Evolutionary conservation across 2,797 vertebrate species (phyloP), one percentile per base, ranked within the genome.

Genomic region (Myotis planiceps): DNA sequence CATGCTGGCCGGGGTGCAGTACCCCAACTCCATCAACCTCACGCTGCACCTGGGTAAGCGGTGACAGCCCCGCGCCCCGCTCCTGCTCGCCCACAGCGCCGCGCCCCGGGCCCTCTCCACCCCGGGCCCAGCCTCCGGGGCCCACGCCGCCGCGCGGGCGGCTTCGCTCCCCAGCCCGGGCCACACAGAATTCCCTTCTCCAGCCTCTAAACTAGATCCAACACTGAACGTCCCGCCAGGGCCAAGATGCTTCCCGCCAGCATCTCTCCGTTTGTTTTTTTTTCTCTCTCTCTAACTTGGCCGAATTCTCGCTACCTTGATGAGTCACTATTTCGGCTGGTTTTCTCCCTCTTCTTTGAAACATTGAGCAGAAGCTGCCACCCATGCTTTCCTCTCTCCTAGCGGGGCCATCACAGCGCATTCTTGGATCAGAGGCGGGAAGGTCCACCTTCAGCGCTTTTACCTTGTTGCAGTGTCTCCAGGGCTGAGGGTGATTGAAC

Each of bases 1-100:
- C 97, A 99, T 99, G 99, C 98, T 99, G 98, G 99, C 99, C 3
- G 99, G 99, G 72, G 98, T 99, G 98, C 99, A 99, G 99, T 99
- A 99, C 98, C 99, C 99, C 76, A 98, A 96, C 98, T 96, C 99
- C 97, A 99, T 99, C 99, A 99, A 99, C 99, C 99, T 99, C 97
- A 99, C 99, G 72, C 99, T 99, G 97, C 99, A 99, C 97, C 99
- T 99, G 85, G 99, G 99, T 99, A 99, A 99, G 99, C 97, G 69
- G 68, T 45, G 79, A 94, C 86, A 47, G 39, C 83, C 86, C 55
- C 16, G 94, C 42, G 37, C 89, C 75, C 84, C 8, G 0, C 55
- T 34, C 0, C 93, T 60, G 37, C 93, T 91, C 82, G 39, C 71
- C 66, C 0, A 3, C 51, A n/a, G 75, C 49, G 10, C 87, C 0